Evolutionary conservation across 2,888 invertebrate genomes (phyloP).

Genomic region (Podotricha telesiphe): DNA sequence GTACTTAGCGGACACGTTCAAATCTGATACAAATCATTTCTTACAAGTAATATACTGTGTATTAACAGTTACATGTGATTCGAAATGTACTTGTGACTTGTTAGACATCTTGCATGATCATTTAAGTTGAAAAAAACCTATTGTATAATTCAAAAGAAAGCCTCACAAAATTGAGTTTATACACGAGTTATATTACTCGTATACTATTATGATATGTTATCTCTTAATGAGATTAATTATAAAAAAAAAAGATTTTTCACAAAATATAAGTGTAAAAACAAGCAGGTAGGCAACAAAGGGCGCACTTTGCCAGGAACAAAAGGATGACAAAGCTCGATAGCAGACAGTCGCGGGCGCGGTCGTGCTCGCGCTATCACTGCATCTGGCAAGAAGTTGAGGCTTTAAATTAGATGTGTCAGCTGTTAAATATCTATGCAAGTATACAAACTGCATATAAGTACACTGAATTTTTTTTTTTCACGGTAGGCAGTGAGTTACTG

Average conservation of each 20-base stretch:
- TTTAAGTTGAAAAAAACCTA: no score
- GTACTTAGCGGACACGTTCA: slow-evolving; percentile 18
- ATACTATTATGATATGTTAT: no score
- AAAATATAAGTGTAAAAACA: no score
- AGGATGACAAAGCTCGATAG: slow-evolving; percentile 45
- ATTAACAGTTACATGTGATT: not conserved
- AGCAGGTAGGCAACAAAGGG: slow-evolving; percentile 5
- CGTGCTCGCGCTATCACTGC: slow-evolving; percentile 54
- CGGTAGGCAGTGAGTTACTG: no score
- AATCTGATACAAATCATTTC: slow-evolving; percentile 12
- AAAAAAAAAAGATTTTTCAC: no score
- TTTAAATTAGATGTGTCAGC: slow-evolving; percentile 17
- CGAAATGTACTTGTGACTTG: not conserved
- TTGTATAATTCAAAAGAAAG: no score
- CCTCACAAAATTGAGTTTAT: no score
- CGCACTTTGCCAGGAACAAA: slow-evolving; percentile 5
- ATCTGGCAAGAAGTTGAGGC: slow-evolving; percentile 50
- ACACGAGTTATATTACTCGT: no score
- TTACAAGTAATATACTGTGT: not conserved
- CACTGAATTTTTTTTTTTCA: no score
- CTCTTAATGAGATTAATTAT: no score
- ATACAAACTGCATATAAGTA: not conserved
- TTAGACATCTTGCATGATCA: not conserved
- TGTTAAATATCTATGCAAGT: not conserved
- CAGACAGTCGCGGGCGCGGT: slow-evolving; percentile 44